These are phyloP conservation scores for Burhinus oedicnemus DNA, from an alignment of 2,113 vertebrate genomes.

Conservation along the genomic window DNA sequence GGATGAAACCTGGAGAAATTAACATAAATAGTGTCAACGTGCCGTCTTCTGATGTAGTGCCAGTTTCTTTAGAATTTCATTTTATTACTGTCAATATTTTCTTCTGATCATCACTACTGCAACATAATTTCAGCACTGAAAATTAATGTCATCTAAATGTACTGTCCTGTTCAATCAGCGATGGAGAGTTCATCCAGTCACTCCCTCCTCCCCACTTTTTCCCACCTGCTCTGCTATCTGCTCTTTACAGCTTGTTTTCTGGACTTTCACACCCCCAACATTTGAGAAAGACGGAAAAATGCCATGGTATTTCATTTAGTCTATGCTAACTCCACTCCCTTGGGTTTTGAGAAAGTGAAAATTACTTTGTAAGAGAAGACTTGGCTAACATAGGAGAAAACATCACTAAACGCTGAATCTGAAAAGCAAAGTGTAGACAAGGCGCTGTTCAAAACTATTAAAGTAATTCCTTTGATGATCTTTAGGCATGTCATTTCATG, in stretches of 20 bases:
- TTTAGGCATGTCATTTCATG: not conserved
- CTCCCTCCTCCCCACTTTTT: constrained; percentile 15
- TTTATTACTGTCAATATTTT: constrained; percentile 69
- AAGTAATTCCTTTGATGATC: not conserved
- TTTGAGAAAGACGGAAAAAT: constrained; percentile 2
- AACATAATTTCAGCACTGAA: constrained; percentile 61
- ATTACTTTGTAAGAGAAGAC: not conserved
- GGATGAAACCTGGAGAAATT: constrained; percentile 59
- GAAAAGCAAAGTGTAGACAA: not conserved
- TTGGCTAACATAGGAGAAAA: not conserved
- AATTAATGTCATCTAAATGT: constrained; percentile 67
- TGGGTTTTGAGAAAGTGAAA: constrained; percentile 25
- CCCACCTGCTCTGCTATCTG: not conserved
- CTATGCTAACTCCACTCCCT: not conserved
- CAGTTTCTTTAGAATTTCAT: constrained; percentile 48
- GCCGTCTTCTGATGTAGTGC: constrained; percentile 55
- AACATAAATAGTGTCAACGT: constrained; percentile 56
- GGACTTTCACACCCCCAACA: constrained; percentile 20
- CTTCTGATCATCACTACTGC: constrained; percentile 22
- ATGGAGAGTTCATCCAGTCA: constrained; percentile 9
- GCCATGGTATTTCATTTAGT: constrained; percentile 23
- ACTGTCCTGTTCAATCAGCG: constrained; percentile 14
- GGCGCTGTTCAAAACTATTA: not conserved
- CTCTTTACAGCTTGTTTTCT: constrained; percentile 42
- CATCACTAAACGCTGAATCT: not conserved